Conservation (phyloP, 1,140 invertebrate species). For the Pseudomyrmex sp. region DNA sequence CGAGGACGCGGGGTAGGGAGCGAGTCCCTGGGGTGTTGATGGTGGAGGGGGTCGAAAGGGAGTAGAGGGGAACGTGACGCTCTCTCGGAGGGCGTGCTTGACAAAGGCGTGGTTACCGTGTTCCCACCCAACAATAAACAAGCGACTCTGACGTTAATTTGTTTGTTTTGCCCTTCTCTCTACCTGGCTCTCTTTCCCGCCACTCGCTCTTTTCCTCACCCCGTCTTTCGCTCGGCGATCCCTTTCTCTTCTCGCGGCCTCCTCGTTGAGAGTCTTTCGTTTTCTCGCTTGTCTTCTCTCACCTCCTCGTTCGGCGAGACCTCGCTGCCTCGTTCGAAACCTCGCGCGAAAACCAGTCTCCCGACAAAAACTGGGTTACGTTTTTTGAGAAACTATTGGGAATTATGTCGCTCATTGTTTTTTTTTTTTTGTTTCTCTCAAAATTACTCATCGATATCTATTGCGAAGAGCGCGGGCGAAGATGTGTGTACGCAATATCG, state of each 20-base stretch:
- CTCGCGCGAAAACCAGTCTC: conserved; percentile 2
- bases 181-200: conserved; percentile 59
- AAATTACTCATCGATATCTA: background rate
- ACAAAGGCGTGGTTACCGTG: conserved; percentile 83
- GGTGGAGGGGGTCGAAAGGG: conserved; percentile 73
- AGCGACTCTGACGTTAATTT: conserved; percentile 83
- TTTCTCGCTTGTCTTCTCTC: conserved; percentile 29
- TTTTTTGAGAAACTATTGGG: conserved; percentile 2
- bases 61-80: conserved; percentile 65
- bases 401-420: background rate
- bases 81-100: conserved; percentile 82
- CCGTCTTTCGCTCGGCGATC: conserved; percentile 18
- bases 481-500: no score
- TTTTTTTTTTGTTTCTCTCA: no score
- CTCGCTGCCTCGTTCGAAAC: conserved; percentile 5
- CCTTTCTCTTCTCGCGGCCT: background rate
- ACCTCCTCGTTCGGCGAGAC: conserved; percentile 37
- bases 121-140: conserved; percentile 85
- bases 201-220: conserved; percentile 31
- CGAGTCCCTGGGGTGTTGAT: conserved; percentile 71
- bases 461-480: no score
- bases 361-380: background rate
- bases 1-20: conserved; percentile 57
- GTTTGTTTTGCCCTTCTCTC: conserved; percentile 81
- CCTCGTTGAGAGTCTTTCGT: conserved; percentile 14